Conservation (phyloP, 2,113 vertebrate species). For the Echinops telfairi region DNA sequence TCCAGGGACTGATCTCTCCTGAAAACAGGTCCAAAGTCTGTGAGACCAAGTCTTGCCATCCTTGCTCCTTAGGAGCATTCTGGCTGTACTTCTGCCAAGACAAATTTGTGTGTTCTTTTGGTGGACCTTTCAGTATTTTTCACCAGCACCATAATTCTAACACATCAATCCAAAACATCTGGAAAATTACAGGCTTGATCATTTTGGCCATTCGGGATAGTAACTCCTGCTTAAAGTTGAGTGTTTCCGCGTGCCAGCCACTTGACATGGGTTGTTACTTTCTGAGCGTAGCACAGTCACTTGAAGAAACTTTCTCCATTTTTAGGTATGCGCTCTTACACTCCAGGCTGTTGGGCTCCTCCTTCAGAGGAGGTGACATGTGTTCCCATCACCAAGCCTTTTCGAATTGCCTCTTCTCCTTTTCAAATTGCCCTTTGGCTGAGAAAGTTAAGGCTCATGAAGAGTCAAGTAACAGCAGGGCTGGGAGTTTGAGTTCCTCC, state of each 20-base stretch:
- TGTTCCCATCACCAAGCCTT: slow-evolving; percentile 43
- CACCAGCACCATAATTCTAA: too few relatives aligned
- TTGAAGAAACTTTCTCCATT: slow-evolving; percentile 27
- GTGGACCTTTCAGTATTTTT: too few relatives aligned
- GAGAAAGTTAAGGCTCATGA: slow-evolving; percentile 33
- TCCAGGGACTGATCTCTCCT: too few relatives aligned
- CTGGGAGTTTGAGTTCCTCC: not conserved
- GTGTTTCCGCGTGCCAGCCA: slow-evolving; percentile 16
- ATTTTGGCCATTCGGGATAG: slow-evolving; percentile 1
- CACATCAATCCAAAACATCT: not conserved
- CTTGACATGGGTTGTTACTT: slow-evolving; percentile 42
- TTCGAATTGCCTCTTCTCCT: not conserved
- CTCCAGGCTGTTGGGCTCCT: not conserved
- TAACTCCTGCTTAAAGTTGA: slow-evolving; percentile 45
- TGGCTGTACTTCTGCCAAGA: too few relatives aligned
- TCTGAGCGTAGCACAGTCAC: slow-evolving; percentile 36
- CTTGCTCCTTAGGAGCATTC: too few relatives aligned
- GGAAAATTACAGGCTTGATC: slow-evolving; percentile 36
- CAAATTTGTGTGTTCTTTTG: too few relatives aligned
- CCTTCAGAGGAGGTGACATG: not conserved
- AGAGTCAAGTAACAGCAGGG: not conserved
- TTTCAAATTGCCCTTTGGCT: not conserved
- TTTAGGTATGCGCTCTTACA: slow-evolving; percentile 30
- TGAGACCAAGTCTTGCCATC: too few relatives aligned
- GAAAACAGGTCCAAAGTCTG: too few relatives aligned